Base-by-base conservation (phyloP, 2,113 vertebrate genomes). In the Bombycilla garrulus region DNA sequence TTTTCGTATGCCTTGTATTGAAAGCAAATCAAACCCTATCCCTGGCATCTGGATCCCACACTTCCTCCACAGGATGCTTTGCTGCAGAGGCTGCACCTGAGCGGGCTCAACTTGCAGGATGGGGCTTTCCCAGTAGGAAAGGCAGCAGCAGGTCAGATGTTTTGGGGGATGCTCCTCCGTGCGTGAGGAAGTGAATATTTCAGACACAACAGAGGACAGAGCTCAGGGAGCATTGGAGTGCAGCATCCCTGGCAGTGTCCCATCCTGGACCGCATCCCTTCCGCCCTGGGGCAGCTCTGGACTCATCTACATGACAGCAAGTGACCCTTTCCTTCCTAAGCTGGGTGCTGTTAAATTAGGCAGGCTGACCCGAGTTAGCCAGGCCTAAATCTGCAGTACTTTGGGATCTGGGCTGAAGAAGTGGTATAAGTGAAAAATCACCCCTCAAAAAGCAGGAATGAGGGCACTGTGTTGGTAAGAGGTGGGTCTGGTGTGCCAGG, bases 81-180 rank as follows among this genome's bases (percentile, higher is more conserved):
- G 1, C 29, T 1, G 3, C 48, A 3, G 15, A 66, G 51, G 81
- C 81, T 0, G 6, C 91, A 96, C 96, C 96, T 95, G 95, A 95
- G 56, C 0, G 0, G 44, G 42, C 45, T 92, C 20, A 3, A 3
- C n/a, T 92, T 1, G 0, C 0, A 0, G 40, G 50, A 61, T 0
- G 0, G 47, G 69, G 81, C 66, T 93, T 81, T 92, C 82, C 78
- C 29, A 6, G n/a, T 31, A 71, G 74, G 71, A 88, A 86, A 79
- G 35, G 44, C n/a, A 70, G 70, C 10, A 2, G 65, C 2, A 8
- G 66, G 29, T 84, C 10, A 6, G 47, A 71, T 45, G 51, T 35
- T 53, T 62, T 67, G 38, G 42, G 56, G 36, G 22, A 51, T 61
- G 40, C 60, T 84, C 73, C 42, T 81, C 31, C 31, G 31, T 53